A percentile compares a stretch with the other conserved stretches of the same genome.
These are phyloP conservation scores for Bibio marci DNA, from an alignment of 2,888 invertebrate genomes.

Conservation along the genomic window DNA sequence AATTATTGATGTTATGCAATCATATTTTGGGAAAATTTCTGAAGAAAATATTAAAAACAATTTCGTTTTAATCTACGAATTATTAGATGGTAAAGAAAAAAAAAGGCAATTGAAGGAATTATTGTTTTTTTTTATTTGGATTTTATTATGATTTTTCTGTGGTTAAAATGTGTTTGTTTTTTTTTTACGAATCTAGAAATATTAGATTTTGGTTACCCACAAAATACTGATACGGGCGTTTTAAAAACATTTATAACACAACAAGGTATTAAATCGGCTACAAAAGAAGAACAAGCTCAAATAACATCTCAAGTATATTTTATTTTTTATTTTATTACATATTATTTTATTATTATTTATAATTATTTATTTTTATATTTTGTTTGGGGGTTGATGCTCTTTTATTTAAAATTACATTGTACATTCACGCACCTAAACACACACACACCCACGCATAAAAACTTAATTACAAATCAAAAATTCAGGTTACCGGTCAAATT, in stretches of 20 bases:
- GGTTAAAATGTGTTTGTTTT: not conserved
- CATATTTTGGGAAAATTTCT: conserved; percentile 98
- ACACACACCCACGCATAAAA: too few relatives aligned
- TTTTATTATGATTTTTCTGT: conserved; percentile 1
- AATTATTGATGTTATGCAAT: conserved; percentile 97
- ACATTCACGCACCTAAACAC: too few relatives aligned
- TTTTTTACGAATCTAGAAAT: too few relatives aligned
- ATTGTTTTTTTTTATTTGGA: not conserved
- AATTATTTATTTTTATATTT: conserved; percentile 8
- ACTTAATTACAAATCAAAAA: too few relatives aligned
- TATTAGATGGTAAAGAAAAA: conserved; percentile 68
- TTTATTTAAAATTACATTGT: not conserved
- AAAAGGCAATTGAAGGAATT: not conserved
- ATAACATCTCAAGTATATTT: conserved; percentile 72
- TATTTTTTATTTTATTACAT: not conserved
- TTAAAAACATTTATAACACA: conserved; percentile 99
- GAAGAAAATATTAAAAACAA: conserved; percentile 99
- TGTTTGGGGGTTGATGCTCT: too few relatives aligned
- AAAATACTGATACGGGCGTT: conserved; percentile 98
- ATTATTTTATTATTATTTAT: not conserved
- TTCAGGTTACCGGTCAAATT: conserved; percentile 78
- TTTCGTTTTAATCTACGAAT: conserved; percentile 97
- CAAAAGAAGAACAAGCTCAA: conserved; percentile 98
- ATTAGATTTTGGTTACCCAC: conserved; percentile 98
- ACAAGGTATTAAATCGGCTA: conserved; percentile 96